phyloP scores from a whole-genome alignment of 1,140 invertebrate species.

The Sycobia sp. region DNA sequence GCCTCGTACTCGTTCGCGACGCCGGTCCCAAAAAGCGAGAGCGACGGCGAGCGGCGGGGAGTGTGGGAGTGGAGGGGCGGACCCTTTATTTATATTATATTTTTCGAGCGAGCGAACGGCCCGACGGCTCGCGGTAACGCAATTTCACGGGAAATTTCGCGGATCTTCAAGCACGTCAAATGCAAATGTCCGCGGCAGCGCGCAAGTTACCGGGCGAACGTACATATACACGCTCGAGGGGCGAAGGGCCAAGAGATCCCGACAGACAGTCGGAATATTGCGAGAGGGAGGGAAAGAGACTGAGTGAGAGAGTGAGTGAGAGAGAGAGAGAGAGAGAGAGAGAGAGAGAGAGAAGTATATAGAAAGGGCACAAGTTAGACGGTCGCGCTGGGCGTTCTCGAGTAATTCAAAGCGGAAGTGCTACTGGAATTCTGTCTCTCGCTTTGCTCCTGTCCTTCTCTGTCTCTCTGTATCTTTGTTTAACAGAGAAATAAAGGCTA shows the following conservation, averaged over 20 bases:
- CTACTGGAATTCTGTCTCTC: no score
- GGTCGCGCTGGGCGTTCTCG: not conserved
- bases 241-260: not conserved
- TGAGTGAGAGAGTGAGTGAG: not conserved
- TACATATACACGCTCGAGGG: not conserved
- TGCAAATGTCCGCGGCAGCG: conserved; percentile 23
- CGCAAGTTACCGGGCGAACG: conserved; percentile 8
- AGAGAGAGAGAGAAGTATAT: not conserved
- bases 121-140: conserved; percentile 3
- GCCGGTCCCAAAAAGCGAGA: no score
- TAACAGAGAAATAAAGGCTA: conserved; percentile 7
- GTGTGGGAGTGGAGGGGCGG: no score
- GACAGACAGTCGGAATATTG: conserved; percentile 13
- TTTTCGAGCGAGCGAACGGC: not conserved
- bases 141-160: conserved; percentile 33
- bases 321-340: not conserved
- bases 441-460: not conserved
- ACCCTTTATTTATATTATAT: conserved; percentile 4
- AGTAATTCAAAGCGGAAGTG: conserved; percentile 5
- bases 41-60: no score
- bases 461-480: conserved; percentile 5
- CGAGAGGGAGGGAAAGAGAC: not conserved
- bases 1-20: no score
- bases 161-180: conserved; percentile 33
- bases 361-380: conserved; percentile 7